phyloP scores from a whole-genome alignment of 64 coral and sea anemone species.

The Montipora foliosa region DNA sequence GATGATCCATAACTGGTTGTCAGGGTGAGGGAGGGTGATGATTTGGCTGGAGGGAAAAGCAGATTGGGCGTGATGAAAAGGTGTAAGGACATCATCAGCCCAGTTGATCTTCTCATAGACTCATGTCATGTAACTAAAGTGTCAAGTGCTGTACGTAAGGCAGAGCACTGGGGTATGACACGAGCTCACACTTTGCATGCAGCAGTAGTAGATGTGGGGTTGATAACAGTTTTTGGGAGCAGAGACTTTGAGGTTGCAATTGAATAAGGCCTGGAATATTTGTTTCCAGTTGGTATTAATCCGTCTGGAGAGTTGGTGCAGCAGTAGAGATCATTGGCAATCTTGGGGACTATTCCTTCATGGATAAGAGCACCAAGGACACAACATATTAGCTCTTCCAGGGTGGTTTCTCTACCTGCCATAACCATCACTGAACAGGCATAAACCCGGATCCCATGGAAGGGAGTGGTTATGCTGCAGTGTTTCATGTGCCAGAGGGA shows the following conservation, averaged over 20 bases:
- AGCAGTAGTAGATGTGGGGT: background rate
- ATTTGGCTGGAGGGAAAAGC: background rate
- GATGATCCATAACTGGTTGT: conserved; percentile 44
- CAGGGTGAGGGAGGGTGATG: conserved; percentile 26
- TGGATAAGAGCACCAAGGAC: conserved; percentile 4
- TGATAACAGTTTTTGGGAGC: conserved; percentile 3
- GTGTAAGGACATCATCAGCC: background rate
- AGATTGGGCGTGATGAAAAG: background rate
- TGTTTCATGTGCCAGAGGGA: conserved; percentile 22
- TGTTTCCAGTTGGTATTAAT: background rate
- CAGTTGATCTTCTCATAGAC: conserved; percentile 2
- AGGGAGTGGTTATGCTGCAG: conserved; percentile 27
- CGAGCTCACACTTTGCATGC: background rate
- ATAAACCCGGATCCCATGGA: too few species aligned
- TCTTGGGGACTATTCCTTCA: conserved; percentile 8
- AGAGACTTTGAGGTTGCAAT: background rate
- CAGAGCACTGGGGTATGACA: background rate
- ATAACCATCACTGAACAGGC: too few species aligned
- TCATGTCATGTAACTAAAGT: conserved; percentile 1
- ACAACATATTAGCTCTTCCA: background rate
- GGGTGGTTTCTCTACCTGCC: too few species aligned
- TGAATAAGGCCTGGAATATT: background rate
- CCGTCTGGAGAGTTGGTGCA: conserved; percentile 4
- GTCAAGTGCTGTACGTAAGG: conserved; percentile 16
- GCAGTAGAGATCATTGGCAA: conserved; percentile 13